Base-by-base conservation (phyloP, 2,888 invertebrate species). In the Thelaira solivaga region DNA sequence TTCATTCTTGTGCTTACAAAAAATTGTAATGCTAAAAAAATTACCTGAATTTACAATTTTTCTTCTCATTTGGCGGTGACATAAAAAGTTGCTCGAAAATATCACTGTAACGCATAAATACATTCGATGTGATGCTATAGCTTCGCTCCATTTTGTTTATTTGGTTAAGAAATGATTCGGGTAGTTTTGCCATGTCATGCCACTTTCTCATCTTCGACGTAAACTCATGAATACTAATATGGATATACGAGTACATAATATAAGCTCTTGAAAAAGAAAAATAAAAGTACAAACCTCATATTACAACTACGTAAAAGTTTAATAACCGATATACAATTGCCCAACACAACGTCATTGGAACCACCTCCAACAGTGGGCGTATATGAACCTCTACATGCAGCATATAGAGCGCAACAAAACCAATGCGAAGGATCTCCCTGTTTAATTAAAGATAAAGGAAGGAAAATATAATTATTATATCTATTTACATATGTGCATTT, bases 351-450 rank as follows among this genome's bases (percentile, higher is more conserved):
- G 61, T 92, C 90, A 26, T 93, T 94, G 57, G 91, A 89, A 76
- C 85, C 86, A 80, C 94, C 94, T 79, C 94, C 94, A 18, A 97
- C 94, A 7, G 96, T 96, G 2, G 96, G 95, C 53, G 94, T 93
- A 75, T 93, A 91, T 1, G 94, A 92, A 65, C 93, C 94, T 71
- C 96, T 91, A 86, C 97, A 97, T 24, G 96, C 95, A 34, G 96
- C 96, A 89, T 96, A 98, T 51, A 98, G 89, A 5, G 97, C 95
- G 91, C 98, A 99, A 53, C 96, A 96, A 86, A 98, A 91, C 98
- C 98, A 99, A 86, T 97, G 97, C 62, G 94, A 90, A 78, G 93
- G 92, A 83, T 97, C 95, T 26, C 98, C 98, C 96, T 97, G 84
- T n/a, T 90, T 88, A 68, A 41, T 20, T n/a, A 20, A 8, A 20